Base-by-base conservation (phyloP, 2,888 invertebrate genomes). In the Synanthedon myopaeformis region DNA sequence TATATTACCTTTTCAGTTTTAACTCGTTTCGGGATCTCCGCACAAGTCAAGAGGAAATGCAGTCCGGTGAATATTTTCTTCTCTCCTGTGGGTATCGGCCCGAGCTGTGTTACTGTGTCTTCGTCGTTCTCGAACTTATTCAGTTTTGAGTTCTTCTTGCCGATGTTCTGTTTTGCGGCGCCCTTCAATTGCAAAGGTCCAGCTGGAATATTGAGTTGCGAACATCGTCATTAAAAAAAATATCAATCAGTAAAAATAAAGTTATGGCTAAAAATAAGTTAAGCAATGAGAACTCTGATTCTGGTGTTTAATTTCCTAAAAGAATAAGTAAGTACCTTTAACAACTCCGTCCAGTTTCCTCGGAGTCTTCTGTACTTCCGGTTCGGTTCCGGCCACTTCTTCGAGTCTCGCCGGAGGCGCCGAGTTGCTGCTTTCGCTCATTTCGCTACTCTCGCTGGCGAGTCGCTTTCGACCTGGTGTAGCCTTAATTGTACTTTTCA, bases 31-130 rank as follows among this genome's bases (percentile, higher is more conserved):
- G 83, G 83, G 0, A 84, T 69, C 12, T 89, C 85, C 0, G 89
- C 89, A 58, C 90, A 91, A 0, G 91, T 91, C 0, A 92, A 65
- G 42, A 91, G 63, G 65, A 91, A 91, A 54, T 88, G 86, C 53
- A 89, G 74, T 0, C 89, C 90, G 0, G 81, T 79, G 63, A 92
- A 91, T 52, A 76, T 74, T 56, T 69, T 80, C 57, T 83, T 79
- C 13, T 87, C 86, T 0, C 63, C 55, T 54, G 64, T 49, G 58
- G 90, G 90, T 14, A 91, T 88, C 0, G 91, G 91, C 0, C 91
- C 92, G 2, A 91, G 69, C 0, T 72, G 69, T 0, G 80, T 76
- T 0, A 89, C 74, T 0, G 87, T 86, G 52, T 86, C 85, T 5
- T 72, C 80, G 53, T 87, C 86, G 56, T 85, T 85, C 53, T 88